Evolutionary conservation across 2,888 invertebrate species (phyloP).

Genomic region (Rhagium mordax): DNA sequence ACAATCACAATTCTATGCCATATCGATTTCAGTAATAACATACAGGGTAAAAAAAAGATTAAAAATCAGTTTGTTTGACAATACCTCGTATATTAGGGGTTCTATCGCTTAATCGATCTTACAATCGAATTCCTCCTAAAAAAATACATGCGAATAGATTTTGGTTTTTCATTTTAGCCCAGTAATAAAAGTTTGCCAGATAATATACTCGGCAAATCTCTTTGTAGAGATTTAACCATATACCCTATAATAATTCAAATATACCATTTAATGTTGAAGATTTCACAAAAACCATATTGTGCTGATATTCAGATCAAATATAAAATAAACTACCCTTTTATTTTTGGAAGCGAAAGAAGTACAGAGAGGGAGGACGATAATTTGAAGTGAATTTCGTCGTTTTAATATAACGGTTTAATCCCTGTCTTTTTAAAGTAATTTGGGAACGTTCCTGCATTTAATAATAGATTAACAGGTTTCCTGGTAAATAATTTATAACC

Average conservation of each 20-base stretch:
- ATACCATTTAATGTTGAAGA: not conserved
- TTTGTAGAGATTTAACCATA: too few relatives aligned
- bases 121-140: too few relatives aligned
- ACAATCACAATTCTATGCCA: too few relatives aligned
- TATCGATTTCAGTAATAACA: too few relatives aligned
- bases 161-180: too few relatives aligned
- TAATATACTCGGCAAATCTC: too few relatives aligned
- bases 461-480: not conserved
- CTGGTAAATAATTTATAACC: not conserved
- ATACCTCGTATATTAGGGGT: too few relatives aligned
- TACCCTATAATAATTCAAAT: not conserved
- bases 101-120: too few relatives aligned
- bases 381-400: not conserved
- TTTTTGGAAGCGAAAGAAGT: constrained; percentile 8
- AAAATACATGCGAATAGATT: too few relatives aligned
- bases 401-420: constrained; percentile 13
- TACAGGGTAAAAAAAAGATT: too few relatives aligned
- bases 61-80: too few relatives aligned
- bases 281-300: not conserved
- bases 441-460: not conserved
- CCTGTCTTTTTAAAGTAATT: constrained; percentile 2
- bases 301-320: not conserved
- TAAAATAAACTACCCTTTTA: not conserved
- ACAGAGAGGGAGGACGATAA: not conserved
- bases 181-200: too few relatives aligned